A percentile compares a stretch with the other conserved stretches of the same genome.
These are phyloP conservation scores for Kuschelorhynchus macadamiae DNA, from an alignment of 2,888 invertebrate species.

Conservation along the genomic window DNA sequence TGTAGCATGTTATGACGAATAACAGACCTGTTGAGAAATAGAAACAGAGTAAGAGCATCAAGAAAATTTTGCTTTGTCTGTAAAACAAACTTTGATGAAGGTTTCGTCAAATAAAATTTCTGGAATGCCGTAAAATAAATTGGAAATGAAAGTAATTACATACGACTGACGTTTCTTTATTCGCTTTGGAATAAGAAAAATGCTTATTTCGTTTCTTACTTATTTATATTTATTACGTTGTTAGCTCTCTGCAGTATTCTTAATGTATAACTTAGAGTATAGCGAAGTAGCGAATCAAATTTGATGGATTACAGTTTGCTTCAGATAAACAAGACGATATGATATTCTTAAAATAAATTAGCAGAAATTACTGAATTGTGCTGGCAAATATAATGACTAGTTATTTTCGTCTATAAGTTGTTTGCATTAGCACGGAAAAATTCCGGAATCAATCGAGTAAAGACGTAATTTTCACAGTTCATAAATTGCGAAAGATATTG, in stretches of 20 bases:
- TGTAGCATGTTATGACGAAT: too few relatives aligned
- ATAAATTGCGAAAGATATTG: too few relatives aligned
- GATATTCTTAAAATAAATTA: too few relatives aligned
- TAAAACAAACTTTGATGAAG: conserved; percentile 33
- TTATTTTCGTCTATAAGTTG: too few relatives aligned
- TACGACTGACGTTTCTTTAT: conserved; percentile 38
- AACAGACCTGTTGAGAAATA: neutral
- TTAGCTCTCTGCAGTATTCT: conserved; percentile 7
- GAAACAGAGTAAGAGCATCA: conserved; percentile 12
- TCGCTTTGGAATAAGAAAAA: conserved; percentile 26
- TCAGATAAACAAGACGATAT: too few relatives aligned
- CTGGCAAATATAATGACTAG: too few relatives aligned
- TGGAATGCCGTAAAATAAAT: conserved; percentile 39
- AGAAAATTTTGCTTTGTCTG: conserved; percentile 21
- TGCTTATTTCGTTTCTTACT: conserved; percentile 23
- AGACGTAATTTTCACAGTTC: too few relatives aligned
- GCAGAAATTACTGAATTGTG: too few relatives aligned
- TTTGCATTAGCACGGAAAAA: too few relatives aligned
- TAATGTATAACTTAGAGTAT: conserved; percentile 22
- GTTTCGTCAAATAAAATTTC: conserved; percentile 38
- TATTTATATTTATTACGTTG: conserved; percentile 33
- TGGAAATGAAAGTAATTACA: conserved; percentile 46
- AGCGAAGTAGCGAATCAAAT: conserved; percentile 5
- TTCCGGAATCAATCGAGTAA: too few relatives aligned
- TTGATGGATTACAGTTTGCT: conserved; percentile 12